phyloP scores from a whole-genome alignment of 92 coral and sea anemone genomes.

The Palythoa grandiflora region DNA sequence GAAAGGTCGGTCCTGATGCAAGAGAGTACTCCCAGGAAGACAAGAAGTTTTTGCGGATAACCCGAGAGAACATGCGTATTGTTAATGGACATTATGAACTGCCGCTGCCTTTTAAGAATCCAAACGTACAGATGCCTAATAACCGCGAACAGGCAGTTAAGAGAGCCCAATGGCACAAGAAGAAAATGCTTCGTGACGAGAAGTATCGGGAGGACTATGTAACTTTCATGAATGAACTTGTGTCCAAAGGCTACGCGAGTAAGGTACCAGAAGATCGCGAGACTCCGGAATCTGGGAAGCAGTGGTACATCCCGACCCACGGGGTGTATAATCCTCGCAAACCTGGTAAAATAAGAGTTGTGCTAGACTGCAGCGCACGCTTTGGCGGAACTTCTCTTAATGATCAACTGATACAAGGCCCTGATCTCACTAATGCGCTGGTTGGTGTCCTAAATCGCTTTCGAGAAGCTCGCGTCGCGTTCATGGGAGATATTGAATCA shows the following conservation, averaged over 20 bases:
- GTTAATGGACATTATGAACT: slow-evolving; percentile 64
- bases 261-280: slow-evolving; percentile 33
- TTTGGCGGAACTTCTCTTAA: slow-evolving; percentile 53
- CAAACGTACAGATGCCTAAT: slow-evolving; percentile 42
- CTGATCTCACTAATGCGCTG: slow-evolving; percentile 45
- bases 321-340: slow-evolving; percentile 57
- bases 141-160: slow-evolving; percentile 52
- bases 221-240: slow-evolving; percentile 48
- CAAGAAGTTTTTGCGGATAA: slow-evolving; percentile 43
- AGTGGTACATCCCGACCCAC: slow-evolving; percentile 61
- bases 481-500: slow-evolving; percentile 20
- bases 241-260: slow-evolving; percentile 60
- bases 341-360: slow-evolving; percentile 61
- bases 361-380: slow-evolving; percentile 69
- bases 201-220: slow-evolving; percentile 50
- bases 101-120: slow-evolving; percentile 56
- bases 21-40: slow-evolving; percentile 60
- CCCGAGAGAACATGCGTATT: slow-evolving; percentile 22
- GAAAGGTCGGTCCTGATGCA: slow-evolving; percentile 41
- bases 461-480: slow-evolving; percentile 26
- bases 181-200: slow-evolving; percentile 48
- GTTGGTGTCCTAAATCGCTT: slow-evolving; percentile 23
- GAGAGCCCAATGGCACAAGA: slow-evolving; percentile 55
- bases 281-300: slow-evolving; percentile 27
- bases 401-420: slow-evolving; percentile 57